Base-by-base conservation (phyloP, 1,140 invertebrate genomes). In the Zeugodacus cucurbitae region DNA sequence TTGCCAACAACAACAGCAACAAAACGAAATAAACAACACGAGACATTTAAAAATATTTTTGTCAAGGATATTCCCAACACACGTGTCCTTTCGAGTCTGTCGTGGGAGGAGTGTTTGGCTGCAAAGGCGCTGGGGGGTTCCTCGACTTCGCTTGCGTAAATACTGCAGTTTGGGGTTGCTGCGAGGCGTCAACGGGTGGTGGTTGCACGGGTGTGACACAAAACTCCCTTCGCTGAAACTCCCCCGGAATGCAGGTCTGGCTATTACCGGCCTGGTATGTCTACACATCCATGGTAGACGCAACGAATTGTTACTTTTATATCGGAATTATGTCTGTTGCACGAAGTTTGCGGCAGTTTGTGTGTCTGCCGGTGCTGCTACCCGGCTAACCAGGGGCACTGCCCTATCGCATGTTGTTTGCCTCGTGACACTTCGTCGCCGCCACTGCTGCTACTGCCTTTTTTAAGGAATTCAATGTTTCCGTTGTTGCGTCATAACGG, bases 401-500 rank as follows among this genome's bases (percentile, higher is more conserved):
- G 74, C 44, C 44, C 74, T 82, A 82, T 82, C 74, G 74, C 74
- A 82, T 82, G 37, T 48, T 48, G 74, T 26, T 26, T 29, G 74
- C 11, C 41, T n/a, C 34, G n/a, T 82, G 74, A 82, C 74, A n/a
- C 10, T 22, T 82, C 14, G 10, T 41, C 41, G 74, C 74, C 48
- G n/a, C 74, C 41, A 3, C n/a, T 82, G 41, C 37, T 54, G 44
- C 22, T 22, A 22, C 58, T 62, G 58, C 22, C 58, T 62, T 70
- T 29, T 70, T 26, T 44, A 34, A 44, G 74, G 74, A 54, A 82
- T 82, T 54, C 41, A 8, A 41, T 22, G 41, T 48, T 82, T 82
- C 74, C 74, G 74, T 44, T 82, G 37, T 82, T 82, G 74, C 74
- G 74, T 82, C 74, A 82, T 82, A 82, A 82, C 74, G 74, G 74